Base-by-base conservation (phyloP, 2,888 invertebrate genomes). In the Leptopilina drosophilae region DNA sequence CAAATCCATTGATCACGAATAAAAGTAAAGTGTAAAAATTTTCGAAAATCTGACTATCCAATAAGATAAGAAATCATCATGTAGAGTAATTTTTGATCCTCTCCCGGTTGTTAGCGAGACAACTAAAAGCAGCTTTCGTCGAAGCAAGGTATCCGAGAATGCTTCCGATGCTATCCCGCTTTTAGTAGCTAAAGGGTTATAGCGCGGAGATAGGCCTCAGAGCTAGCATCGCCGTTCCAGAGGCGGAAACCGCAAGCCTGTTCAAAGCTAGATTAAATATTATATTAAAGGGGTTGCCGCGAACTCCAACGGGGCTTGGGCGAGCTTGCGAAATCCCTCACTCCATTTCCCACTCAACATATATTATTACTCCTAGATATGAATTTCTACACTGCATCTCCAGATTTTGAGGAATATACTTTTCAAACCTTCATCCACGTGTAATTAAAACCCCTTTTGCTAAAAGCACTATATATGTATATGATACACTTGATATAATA, bases 231-330 rank as follows among this genome's bases (percentile, higher is more conserved):
- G 83, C 84, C 84, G 88, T 87, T 88, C 86, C 88, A 89, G 90
- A 89, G 88, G 90, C 89, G 87, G 88, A 89, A 91, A 91, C 91
- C 91, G 87, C 91, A 91, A 91, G 91, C 89, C 91, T 90, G 91
- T 91, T 91, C 91, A 92, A 92, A 92, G 91, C 91, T 91, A 92
- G 91, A 92, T 92, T 91, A 91, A 92, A 91, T 91, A 91, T 91
- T 92, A 92, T 91, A 92, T 91, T 91, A 91, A 90, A 92, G 91
- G 91, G 91, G 90, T 90, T 90, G 90, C 90, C 87, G 89, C 88
- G 87, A 85, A 87, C 88, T 85, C 85, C 86, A 87, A 86, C 87
- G 85, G 84, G 84, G 87, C 85, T 78, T 77, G 8, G 65, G 67
- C 81, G 77, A 73, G 76, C 80, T 67, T 33, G 33, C 33, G 33